Percentiles rank a stretch among this genome's conserved stretches.
Conservation (phyloP, 1,140 invertebrate species). For the Bombus confusus region DNA sequence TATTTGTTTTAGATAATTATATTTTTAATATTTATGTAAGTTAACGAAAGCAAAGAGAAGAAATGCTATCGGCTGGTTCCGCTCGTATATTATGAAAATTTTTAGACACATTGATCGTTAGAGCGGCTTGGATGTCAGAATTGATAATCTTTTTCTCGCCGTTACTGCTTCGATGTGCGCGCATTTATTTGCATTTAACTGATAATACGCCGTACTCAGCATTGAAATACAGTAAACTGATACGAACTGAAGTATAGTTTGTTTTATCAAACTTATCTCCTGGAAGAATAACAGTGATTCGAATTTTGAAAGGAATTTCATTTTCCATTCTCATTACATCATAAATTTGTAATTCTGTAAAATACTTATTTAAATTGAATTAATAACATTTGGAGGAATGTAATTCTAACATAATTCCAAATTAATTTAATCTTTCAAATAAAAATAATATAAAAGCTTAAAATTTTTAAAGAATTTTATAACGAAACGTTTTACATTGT, state of each 20-base stretch:
- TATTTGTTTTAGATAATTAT: not conserved
- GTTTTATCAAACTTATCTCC: slow-evolving; percentile 39
- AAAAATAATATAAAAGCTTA: not conserved
- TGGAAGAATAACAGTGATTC: not conserved
- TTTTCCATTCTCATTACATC: not conserved
- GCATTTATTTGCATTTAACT: slow-evolving; percentile 52
- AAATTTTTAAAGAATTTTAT: not conserved
- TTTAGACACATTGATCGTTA: slow-evolving; percentile 51
- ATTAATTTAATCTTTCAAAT: not conserved
- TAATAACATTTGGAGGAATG: not conserved
- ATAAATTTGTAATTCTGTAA: not conserved
- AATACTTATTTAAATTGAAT: not conserved
- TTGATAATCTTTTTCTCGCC: slow-evolving; percentile 37
- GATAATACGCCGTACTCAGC: slow-evolving; percentile 50
- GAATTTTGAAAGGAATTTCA: not conserved
- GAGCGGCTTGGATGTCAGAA: slow-evolving; percentile 39
- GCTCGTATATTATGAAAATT: slow-evolving; percentile 40
- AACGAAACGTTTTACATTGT: not conserved
- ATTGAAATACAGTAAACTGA: slow-evolving; percentile 53
- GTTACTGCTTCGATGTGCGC: slow-evolving; percentile 46
- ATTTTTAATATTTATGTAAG: not conserved
- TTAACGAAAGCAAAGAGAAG: slow-evolving; percentile 13
- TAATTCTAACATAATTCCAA: not conserved
- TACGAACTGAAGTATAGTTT: slow-evolving; percentile 32
- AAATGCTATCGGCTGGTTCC: slow-evolving; percentile 43